phyloP scores from a whole-genome alignment of 2,113 vertebrate species.

The Meles meles region DNA sequence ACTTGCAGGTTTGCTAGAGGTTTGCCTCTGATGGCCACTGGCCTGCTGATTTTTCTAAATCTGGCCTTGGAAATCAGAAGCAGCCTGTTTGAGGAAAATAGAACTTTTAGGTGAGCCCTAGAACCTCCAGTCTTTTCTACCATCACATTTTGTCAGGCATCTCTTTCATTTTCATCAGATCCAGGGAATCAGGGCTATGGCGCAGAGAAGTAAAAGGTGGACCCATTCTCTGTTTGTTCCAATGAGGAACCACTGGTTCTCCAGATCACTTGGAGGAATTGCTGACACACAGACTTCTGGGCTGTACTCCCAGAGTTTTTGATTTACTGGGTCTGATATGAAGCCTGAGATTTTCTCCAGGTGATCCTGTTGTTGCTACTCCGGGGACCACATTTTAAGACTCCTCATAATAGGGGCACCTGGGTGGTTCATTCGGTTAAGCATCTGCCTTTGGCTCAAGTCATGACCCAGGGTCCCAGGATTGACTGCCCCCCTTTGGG shows the following conservation, averaged over 20 bases:
- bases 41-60: not conserved
- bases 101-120: not conserved
- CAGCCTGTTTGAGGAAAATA: not conserved
- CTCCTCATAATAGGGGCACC: too few relatives aligned
- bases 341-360: not conserved
- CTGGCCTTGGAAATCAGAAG: not conserved
- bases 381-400: not conserved
- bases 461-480: too few relatives aligned
- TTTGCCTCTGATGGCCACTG: not conserved
- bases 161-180: not conserved
- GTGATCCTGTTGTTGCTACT: not conserved
- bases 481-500: too few relatives aligned
- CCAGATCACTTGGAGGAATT: too few relatives aligned
- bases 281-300: fast-evolving
- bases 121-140: not conserved
- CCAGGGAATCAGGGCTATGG: not conserved
- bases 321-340: not conserved
- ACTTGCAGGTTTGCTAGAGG: not conserved
- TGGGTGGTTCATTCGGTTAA: too few relatives aligned
- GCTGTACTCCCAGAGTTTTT: not conserved
- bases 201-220: not conserved
- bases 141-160: not conserved
- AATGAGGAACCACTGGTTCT: not conserved
- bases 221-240: not conserved
- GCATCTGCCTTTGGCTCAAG: too few relatives aligned